A percentile compares a stretch with the other conserved stretches of the same genome.
Conservation (phyloP, 2,888 invertebrate species). For the Acanthococcus lagerstroemiae region DNA sequence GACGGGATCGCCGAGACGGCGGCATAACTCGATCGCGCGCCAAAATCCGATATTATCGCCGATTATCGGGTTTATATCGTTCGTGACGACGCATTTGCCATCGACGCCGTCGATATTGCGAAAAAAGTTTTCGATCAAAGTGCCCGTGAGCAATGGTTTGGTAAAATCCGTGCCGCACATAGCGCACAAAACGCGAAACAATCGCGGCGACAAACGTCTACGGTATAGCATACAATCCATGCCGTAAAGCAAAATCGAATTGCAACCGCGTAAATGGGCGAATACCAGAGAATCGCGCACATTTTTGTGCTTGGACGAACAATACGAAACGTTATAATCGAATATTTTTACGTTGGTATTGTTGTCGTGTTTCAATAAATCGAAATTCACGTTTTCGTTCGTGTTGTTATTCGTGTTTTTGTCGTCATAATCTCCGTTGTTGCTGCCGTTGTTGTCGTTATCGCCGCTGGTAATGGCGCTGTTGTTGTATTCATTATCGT, state of each 20-base stretch:
- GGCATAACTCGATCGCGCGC: background rate
- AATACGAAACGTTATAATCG: background rate
- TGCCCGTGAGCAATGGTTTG: background rate
- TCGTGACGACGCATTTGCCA: no score
- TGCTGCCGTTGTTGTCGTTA: no score
- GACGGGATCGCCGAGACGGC: background rate
- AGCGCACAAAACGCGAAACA: background rate
- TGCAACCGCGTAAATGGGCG: background rate
- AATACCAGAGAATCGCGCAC: background rate
- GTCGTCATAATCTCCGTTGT: no score
- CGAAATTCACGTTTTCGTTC: no score
- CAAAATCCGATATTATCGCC: background rate
- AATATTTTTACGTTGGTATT: no score
- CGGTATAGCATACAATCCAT: background rate
- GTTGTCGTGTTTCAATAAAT: no score
- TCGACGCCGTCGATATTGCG: no score
- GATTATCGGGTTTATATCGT: no score
- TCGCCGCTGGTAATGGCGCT: no score
- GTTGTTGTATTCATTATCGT: no score
- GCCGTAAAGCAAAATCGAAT: background rate
- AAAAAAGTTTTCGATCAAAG: background rate
- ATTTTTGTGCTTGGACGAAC: background rate
- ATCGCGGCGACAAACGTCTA: background rate
- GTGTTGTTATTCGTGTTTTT: no score
- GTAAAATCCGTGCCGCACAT: conserved; percentile 4